A percentile compares a stretch with the other conserved stretches of the same genome.
Evolutionary conservation across 2,113 vertebrate species (phyloP).

Genomic region (Andinoacara biseriatus): DNA sequence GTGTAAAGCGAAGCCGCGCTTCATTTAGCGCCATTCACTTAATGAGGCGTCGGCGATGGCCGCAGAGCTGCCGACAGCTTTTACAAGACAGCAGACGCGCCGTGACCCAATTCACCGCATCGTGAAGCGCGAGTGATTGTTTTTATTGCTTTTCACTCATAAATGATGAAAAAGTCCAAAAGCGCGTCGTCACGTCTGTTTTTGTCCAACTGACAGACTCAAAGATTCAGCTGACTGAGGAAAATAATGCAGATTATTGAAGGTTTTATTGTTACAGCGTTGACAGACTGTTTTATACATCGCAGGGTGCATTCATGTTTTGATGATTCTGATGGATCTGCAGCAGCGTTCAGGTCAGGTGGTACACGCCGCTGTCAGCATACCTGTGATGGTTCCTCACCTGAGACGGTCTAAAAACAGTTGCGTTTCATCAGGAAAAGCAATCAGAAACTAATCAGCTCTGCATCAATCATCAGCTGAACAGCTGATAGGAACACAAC

Average conservation of each 20-base stretch:
- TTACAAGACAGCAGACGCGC: not conserved
- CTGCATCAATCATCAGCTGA: too few relatives aligned
- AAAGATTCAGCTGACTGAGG: not conserved
- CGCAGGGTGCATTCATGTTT: not conserved
- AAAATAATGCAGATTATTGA: not conserved
- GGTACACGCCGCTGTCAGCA: too few relatives aligned
- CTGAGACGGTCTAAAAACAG: too few relatives aligned
- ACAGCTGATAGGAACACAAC: too few relatives aligned
- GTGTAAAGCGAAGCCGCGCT: constrained; percentile 37
- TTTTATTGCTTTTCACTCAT: constrained; percentile 4
- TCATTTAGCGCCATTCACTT: constrained; percentile 51
- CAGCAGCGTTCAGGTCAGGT: too few relatives aligned
- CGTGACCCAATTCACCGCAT: not conserved
- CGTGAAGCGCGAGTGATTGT: not conserved
- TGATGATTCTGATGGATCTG: not conserved
- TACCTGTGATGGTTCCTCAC: too few relatives aligned
- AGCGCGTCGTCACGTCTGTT: not conserved
- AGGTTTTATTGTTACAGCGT: not conserved
- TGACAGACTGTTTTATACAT: not conserved
- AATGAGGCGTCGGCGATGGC: constrained; percentile 45
- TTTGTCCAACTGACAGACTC: not conserved
- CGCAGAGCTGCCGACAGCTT: constrained; percentile 6
- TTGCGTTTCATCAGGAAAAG: too few relatives aligned
- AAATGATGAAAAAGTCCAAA: not conserved
- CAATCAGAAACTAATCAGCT: too few relatives aligned